Conservation (phyloP, 2,888 invertebrate species). For the Oscheius sp. region DNA sequence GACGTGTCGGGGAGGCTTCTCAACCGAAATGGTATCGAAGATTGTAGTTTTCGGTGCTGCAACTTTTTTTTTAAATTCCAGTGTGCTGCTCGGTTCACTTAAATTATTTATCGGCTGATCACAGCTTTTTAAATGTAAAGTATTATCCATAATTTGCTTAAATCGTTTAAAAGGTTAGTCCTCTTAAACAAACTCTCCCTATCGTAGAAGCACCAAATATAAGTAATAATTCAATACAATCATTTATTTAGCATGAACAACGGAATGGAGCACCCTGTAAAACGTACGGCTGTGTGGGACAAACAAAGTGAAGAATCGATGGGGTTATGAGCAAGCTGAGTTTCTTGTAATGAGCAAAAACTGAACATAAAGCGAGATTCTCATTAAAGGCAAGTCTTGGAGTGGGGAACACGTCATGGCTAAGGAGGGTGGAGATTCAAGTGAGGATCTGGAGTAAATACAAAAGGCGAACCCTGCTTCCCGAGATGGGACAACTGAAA, state of each 20-base stretch:
- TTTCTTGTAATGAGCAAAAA: conserved; percentile 8
- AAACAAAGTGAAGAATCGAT: conserved; percentile 21
- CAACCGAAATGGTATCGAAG: too few species aligned
- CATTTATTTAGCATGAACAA: conserved; percentile 7
- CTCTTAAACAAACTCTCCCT: background rate
- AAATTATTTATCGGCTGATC: too few species aligned
- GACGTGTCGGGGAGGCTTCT: too few species aligned
- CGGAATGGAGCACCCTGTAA: conserved; percentile 19
- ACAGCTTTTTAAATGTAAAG: too few species aligned
- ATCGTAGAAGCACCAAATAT: background rate
- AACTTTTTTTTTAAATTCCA: too few species aligned
- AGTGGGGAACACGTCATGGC: conserved; percentile 9
- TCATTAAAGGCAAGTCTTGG: conserved; percentile 15
- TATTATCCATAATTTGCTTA: too few species aligned
- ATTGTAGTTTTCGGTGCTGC: too few species aligned
- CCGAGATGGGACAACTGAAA: background rate
- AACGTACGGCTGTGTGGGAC: background rate
- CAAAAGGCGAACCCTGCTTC: background rate
- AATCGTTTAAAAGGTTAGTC: too few species aligned
- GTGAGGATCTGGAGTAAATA: background rate
- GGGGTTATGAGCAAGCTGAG: conserved; percentile 1
- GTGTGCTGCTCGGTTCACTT: too few species aligned
- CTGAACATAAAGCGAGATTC: conserved; percentile 1
- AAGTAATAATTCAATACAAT: background rate
- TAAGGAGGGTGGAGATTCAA: conserved; percentile 11